Percentiles rank a stretch among this genome's conserved stretches.
Evolutionary conservation across 2,888 invertebrate genomes (phyloP).

Genomic region (Brachyopa scutellaris): DNA sequence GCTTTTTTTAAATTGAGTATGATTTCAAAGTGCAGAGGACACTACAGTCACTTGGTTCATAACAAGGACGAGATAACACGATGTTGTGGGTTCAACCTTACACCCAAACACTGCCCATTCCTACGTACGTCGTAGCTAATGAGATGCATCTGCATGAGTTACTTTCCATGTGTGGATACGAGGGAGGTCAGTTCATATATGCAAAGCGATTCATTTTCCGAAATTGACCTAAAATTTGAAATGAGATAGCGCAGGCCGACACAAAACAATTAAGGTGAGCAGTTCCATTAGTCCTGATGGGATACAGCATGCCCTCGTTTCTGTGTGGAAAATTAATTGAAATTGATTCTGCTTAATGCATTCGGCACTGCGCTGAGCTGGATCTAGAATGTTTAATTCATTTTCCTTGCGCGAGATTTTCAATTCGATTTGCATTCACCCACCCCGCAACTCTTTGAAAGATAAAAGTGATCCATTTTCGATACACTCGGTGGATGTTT

Average conservation of each 20-base stretch:
- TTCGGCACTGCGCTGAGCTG: neutral
- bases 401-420: too few species aligned
- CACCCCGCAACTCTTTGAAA: too few species aligned
- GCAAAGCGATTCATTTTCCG: neutral
- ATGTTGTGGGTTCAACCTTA: too few species aligned
- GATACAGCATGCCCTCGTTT: neutral
- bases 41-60: too few species aligned
- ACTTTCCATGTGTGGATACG: neutral
- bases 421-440: neutral
- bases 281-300: slow-evolving; percentile 25
- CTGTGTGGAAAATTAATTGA: slow-evolving; percentile 12
- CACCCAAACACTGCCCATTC: neutral
- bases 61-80: neutral
- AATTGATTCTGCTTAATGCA: slow-evolving; percentile 21
- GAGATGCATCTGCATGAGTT: neutral
- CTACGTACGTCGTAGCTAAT: too few species aligned
- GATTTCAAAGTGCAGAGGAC: neutral
- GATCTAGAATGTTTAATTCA: neutral
- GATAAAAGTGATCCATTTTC: neutral
- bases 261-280: neutral
- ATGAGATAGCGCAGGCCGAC: neutral
- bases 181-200: neutral
- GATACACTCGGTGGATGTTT: neutral
- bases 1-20: too few species aligned
- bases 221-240: slow-evolving; percentile 8